phyloP scores from a whole-genome alignment of 2,113 vertebrate species.

The Nesogale talazaci region DNA sequence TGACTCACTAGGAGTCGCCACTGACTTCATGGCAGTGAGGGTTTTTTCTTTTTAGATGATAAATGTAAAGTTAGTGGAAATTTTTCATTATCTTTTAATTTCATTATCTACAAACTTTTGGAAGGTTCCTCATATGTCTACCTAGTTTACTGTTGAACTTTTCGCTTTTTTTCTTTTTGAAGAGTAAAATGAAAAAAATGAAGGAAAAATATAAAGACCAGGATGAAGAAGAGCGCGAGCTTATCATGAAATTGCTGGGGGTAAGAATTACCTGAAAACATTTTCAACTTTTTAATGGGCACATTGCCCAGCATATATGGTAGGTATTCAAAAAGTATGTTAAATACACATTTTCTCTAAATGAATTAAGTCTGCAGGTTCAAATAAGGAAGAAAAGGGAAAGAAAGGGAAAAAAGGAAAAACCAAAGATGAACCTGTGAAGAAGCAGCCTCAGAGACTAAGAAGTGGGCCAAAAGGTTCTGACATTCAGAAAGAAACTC shows the following conservation, averaged over 20 bases:
- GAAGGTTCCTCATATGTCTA: not conserved
- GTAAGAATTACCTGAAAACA: slow-evolving; percentile 84
- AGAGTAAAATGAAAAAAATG: slow-evolving; percentile 99
- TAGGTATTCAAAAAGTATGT: not conserved
- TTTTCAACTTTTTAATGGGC: not conserved
- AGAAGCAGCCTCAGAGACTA: slow-evolving; percentile 87
- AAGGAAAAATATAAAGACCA: slow-evolving; percentile 99
- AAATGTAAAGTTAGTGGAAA: too few relatives aligned
- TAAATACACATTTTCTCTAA: slow-evolving; percentile 9
- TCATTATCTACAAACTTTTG: too few relatives aligned
- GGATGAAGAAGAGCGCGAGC: slow-evolving; percentile 97
- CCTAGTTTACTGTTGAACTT: slow-evolving; percentile 36
- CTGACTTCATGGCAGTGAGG: too few relatives aligned
- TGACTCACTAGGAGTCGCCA: too few relatives aligned
- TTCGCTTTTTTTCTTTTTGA: slow-evolving; percentile 66
- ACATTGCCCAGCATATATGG: not conserved
- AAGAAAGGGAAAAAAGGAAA: slow-evolving; percentile 91
- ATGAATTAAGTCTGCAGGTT: slow-evolving; percentile 90
- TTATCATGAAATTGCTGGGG: slow-evolving; percentile 97
- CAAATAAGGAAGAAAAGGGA: slow-evolving; percentile 93
- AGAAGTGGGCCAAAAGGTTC: slow-evolving; percentile 76
- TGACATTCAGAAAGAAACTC: slow-evolving; percentile 73
- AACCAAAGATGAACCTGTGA: slow-evolving; percentile 88
- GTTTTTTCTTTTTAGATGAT: too few relatives aligned
- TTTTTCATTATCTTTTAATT: too few relatives aligned